Conservation (phyloP, 2,888 invertebrate species). For the Melinopterus prodromus region DNA sequence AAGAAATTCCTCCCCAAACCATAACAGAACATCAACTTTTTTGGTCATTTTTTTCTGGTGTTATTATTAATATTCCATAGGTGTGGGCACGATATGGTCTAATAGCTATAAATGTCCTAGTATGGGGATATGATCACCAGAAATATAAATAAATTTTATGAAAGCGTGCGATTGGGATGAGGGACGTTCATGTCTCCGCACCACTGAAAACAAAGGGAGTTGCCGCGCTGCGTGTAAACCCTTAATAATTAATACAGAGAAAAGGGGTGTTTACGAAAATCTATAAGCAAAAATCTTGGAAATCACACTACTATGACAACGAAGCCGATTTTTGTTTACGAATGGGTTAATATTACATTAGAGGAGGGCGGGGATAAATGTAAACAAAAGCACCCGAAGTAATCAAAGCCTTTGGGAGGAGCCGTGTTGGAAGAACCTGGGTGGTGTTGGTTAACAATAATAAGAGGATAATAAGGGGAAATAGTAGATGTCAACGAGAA, state of each 20-base stretch:
- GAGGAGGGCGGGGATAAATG: neutral
- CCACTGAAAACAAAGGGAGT: constrained; percentile 4
- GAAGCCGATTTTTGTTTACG: neutral
- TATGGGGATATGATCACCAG: neutral
- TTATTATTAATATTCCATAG: too few species aligned
- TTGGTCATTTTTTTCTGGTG: too few species aligned
- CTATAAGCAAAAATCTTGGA: neutral
- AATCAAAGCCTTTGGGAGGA: too few species aligned
- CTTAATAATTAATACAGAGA: neutral
- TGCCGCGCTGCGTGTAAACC: neutral
- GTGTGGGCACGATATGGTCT: too few species aligned
- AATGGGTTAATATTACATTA: too few species aligned
- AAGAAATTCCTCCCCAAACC: too few species aligned
- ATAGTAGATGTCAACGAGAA: neutral
- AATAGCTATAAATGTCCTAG: too few species aligned
- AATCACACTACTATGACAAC: neutral
- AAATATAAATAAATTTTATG: neutral
- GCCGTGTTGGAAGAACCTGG: too few species aligned
- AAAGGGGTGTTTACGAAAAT: neutral
- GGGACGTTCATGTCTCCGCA: neutral
- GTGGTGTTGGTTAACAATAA: too few species aligned
- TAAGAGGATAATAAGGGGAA: too few species aligned
- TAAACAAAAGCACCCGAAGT: neutral
- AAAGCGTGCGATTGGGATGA: neutral
- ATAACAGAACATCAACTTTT: too few species aligned